Conservation (phyloP, 2,797 vertebrate species). For the Australoheros facetus region DNA sequence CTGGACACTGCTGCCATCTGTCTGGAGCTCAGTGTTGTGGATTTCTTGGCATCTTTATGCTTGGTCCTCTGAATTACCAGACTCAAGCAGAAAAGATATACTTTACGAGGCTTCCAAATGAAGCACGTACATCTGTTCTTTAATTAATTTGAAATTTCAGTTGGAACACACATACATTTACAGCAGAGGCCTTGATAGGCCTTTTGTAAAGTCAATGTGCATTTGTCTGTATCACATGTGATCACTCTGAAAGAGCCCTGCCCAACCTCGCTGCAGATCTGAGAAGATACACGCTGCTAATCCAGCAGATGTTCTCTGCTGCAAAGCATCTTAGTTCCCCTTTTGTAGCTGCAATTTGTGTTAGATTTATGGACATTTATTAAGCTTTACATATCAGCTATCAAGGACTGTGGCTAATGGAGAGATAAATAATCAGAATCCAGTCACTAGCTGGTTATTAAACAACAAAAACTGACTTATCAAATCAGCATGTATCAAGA, state of each 20-base stretch:
- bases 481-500: conserved; percentile 28
- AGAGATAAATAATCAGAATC: conserved; percentile 27
- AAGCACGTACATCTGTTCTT: background rate
- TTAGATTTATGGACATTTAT: conserved; percentile 9
- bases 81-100: conserved; percentile 5
- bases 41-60: conserved; percentile 33
- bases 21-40: conserved; percentile 42
- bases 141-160: background rate
- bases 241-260: background rate
- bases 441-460: conserved; percentile 29
- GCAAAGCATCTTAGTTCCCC: background rate
- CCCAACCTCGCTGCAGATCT: background rate
- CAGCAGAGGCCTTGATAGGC: conserved; percentile 22
- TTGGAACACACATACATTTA: conserved; percentile 26
- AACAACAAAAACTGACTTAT: conserved; percentile 8
- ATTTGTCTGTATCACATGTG: conserved; percentile 8
- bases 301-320: background rate
- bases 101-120: conserved; percentile 3
- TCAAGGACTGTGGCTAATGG: conserved; percentile 2
- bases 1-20: conserved; percentile 48
- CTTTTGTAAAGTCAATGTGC: conserved; percentile 1
- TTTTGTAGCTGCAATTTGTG: conserved; percentile 5
- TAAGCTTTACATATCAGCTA: background rate
- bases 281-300: background rate
- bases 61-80: conserved; percentile 20